A percentile compares a stretch with the other conserved stretches of the same genome.
Evolutionary conservation across 2,113 vertebrate genomes (phyloP).

Genomic region (Pycnonotus jocosus): DNA sequence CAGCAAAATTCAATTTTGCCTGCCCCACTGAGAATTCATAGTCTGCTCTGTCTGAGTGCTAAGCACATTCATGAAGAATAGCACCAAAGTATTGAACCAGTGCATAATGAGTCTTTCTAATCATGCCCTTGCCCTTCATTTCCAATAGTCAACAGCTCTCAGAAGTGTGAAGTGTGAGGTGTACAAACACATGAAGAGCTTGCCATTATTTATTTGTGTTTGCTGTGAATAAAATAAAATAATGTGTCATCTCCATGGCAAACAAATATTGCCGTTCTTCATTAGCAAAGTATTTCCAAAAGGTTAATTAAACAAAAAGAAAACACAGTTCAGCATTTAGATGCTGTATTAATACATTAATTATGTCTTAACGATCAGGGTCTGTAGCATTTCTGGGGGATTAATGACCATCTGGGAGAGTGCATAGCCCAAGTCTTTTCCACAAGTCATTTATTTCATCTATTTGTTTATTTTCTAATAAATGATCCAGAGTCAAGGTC

Average conservation of each 20-base stretch:
- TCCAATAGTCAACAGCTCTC: background rate
- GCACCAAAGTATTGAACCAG: background rate
- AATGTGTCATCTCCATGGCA: background rate
- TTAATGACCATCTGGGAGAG: slow-evolving; percentile 10
- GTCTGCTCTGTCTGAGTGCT: background rate
- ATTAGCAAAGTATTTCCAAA: background rate
- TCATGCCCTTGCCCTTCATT: slow-evolving; percentile 21
- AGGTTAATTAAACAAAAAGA: slow-evolving; percentile 15
- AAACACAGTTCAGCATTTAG: slow-evolving; percentile 2
- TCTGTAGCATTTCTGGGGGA: background rate
- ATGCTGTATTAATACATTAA: background rate
- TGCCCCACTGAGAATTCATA: background rate
- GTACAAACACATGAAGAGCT: background rate
- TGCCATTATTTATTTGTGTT: slow-evolving; percentile 26
- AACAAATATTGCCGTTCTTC: background rate
- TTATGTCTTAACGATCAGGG: background rate
- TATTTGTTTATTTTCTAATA: slow-evolving; percentile 10
- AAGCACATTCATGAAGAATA: background rate
- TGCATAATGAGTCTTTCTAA: slow-evolving; percentile 14
- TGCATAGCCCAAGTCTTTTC: background rate
- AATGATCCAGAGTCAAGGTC: background rate
- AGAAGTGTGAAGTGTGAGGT: background rate
- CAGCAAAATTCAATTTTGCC: background rate
- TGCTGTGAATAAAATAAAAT: background rate
- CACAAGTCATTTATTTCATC: background rate